phyloP scores from a whole-genome alignment of 2,888 invertebrate genomes.

The Epinotia demarniana region DNA sequence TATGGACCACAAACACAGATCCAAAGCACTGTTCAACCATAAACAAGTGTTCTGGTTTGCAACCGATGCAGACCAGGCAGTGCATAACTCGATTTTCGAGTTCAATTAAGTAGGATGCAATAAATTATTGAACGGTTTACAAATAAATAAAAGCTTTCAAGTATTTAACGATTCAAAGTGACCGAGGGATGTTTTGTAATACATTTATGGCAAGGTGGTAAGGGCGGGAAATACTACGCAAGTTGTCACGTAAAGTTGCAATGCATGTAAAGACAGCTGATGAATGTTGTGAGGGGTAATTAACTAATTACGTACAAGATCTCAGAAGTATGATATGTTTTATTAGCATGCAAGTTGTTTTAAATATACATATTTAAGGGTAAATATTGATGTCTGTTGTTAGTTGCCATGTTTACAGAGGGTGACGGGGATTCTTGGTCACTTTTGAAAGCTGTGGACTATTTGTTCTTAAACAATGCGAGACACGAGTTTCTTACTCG shows the following conservation, averaged over 20 bases:
- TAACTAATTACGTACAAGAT: background rate
- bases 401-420: too few relatives aligned
- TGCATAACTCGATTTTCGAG: background rate
- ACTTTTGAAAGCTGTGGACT: too few relatives aligned
- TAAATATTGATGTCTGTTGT: background rate
- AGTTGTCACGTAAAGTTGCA: background rate
- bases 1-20: constrained; percentile 10
- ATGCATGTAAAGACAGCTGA: background rate
- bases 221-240: constrained; percentile 3
- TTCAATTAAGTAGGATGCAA: constrained; percentile 4
- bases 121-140: background rate
- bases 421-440: too few relatives aligned
- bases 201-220: background rate
- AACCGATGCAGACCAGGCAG: background rate
- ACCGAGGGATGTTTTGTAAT: constrained; percentile 13
- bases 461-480: too few relatives aligned
- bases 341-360: background rate
- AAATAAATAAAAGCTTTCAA: constrained; percentile 17
- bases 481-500: too few relatives aligned
- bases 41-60: constrained; percentile 1
- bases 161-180: constrained; percentile 10
- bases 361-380: background rate
- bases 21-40: background rate
- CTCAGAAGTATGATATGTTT: background rate
- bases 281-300: background rate